phyloP scores from a whole-genome alignment of 2,113 vertebrate genomes.

The Vidua macroura region DNA sequence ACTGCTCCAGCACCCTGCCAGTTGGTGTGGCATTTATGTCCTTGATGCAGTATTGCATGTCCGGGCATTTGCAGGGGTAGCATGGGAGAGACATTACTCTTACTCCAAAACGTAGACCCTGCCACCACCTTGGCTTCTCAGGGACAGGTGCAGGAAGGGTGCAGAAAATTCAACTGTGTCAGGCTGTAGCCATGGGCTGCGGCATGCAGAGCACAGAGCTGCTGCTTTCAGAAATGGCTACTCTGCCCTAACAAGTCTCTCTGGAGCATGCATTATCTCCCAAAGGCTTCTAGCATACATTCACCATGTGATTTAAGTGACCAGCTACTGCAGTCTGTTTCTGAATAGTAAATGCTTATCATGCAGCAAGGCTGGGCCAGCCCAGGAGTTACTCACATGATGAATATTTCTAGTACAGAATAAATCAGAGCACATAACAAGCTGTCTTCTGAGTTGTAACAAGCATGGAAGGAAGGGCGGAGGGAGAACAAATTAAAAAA shows the following conservation, averaged over 20 bases:
- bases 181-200: not conserved
- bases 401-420: not conserved
- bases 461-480: not conserved
- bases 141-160: not conserved
- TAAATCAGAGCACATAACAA: not conserved
- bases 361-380: not conserved
- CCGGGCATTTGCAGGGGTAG: not conserved
- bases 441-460: not conserved
- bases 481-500: not conserved
- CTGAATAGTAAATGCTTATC: not conserved
- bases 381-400: not conserved
- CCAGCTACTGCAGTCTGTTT: not conserved
- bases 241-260: not conserved
- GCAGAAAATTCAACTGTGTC: not conserved
- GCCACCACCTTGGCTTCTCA: not conserved
- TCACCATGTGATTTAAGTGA: not conserved
- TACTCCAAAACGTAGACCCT: not conserved
- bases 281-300: not conserved
- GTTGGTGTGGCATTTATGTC: not conserved
- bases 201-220: not conserved
- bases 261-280: rapidly evolving
- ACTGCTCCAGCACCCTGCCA: not conserved
- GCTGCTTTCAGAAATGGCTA: not conserved
- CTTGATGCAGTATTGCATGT: no score
- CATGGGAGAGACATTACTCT: rapidly evolving